phyloP scores from a whole-genome alignment of 2,888 invertebrate species.

The Cheilosia vulpina region DNA sequence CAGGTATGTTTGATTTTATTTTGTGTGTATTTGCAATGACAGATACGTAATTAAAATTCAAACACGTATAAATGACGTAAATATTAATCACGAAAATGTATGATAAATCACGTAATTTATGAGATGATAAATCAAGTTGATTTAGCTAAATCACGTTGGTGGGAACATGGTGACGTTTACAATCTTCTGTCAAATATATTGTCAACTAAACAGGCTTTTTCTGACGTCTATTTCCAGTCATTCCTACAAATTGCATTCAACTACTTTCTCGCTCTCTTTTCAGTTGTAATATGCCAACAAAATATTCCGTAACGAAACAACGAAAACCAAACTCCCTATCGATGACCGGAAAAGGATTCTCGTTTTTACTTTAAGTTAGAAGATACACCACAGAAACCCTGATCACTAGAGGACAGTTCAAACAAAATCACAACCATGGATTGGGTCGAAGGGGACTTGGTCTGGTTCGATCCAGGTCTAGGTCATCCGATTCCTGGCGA shows the following conservation, averaged over 20 bases:
- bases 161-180: no score
- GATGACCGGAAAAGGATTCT: slow-evolving; percentile 28
- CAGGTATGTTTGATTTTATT: no score
- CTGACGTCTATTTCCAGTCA: no score
- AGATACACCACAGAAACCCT: slow-evolving; percentile 6
- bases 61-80: no score
- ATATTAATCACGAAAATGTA: no score
- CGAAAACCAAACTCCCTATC: slow-evolving; percentile 12
- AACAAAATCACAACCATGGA: slow-evolving; percentile 82
- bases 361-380: slow-evolving; percentile 6
- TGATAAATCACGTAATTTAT: no score
- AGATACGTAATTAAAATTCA: no score
- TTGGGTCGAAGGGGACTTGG: slow-evolving; percentile 92
- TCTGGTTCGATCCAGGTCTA: slow-evolving; percentile 97
- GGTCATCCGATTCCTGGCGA: slow-evolving; percentile 96
- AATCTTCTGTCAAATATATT: no score
- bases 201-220: no score
- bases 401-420: slow-evolving; percentile 7
- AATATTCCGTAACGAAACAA: slow-evolving; percentile 22
- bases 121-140: no score
- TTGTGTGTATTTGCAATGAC: no score
- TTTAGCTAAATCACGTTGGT: no score
- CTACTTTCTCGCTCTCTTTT: slow-evolving; percentile 22
- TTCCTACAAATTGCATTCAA: neutral
- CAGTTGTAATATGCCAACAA: slow-evolving; percentile 28